phyloP scores from a whole-genome alignment of 2,888 invertebrate species.

The Orthosia cruda region DNA sequence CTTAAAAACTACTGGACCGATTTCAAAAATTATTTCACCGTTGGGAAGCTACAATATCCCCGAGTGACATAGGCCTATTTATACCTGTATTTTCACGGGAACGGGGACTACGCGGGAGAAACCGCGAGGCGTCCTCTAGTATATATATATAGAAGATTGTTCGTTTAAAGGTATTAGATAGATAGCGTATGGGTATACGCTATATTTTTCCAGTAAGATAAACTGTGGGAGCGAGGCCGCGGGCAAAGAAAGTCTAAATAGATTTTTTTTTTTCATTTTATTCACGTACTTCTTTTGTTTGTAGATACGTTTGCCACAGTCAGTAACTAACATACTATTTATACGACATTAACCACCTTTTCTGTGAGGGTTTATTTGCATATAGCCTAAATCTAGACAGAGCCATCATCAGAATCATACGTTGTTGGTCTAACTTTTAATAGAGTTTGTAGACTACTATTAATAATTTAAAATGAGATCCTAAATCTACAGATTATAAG shows the following conservation, averaged over 20 bases:
- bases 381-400: constrained; percentile 10
- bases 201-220: too few species aligned
- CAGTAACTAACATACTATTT: not conserved
- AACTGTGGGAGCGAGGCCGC: too few species aligned
- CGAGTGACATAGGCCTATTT: too few species aligned
- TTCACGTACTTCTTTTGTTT: not conserved
- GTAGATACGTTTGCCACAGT: not conserved
- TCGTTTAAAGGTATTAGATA: too few species aligned
- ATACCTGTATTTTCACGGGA: too few species aligned
- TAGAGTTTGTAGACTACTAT: constrained; percentile 16
- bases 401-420: constrained; percentile 12
- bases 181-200: too few species aligned
- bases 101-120: too few species aligned
- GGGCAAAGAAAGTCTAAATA: not conserved
- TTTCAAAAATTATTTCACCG: too few species aligned
- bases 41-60: too few species aligned
- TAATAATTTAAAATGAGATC: not conserved
- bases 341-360: not conserved
- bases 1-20: too few species aligned
- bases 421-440: constrained; percentile 35
- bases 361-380: not conserved
- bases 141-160: too few species aligned
- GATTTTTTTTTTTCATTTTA: not conserved
- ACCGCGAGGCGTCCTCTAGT: too few species aligned
- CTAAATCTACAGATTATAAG: constrained; percentile 1